Evolutionary conservation across 2,113 vertebrate genomes (phyloP), one percentile per base, ranked within the genome.

Genomic region (Myodes glareolus): DNA sequence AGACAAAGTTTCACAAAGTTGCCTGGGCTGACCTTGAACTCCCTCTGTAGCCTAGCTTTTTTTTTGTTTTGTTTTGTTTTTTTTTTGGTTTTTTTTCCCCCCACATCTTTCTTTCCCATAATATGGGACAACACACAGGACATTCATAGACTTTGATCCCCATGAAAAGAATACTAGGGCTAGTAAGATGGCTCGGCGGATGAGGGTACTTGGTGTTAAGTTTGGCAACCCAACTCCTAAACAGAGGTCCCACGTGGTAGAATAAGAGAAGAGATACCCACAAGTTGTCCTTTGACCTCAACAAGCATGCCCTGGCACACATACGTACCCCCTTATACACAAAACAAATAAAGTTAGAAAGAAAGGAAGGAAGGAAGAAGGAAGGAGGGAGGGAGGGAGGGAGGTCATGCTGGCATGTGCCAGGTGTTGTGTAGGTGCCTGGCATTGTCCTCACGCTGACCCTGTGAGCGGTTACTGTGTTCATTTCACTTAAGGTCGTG

Each of bases 41-140:
- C n/a, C 31, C 33, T 88, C 45, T 88, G 67, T 36, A 87, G 85
- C 65, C 84, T n/a, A n/a, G n/a, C n/a, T n/a, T n/a, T n/a, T n/a
- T n/a, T n/a, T n/a, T n/a, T n/a, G n/a, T n/a, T n/a, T n/a, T n/a
- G n/a, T n/a, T n/a, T n/a, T n/a, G n/a, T n/a, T n/a, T n/a, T n/a
- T n/a, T n/a, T n/a, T n/a, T n/a, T n/a, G n/a, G n/a, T n/a, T n/a
- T 39, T 45, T 4, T 31, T 0, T 3, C 1, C 2, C 77, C 7
- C 58, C 84, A 68, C 29, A 47, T 47, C 42, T 68, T 68, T 78
- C 33, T 90, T 95, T 94, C 45, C 80, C 72, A 76, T 50, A 77
- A 55, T 91, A 72, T 78, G n/a, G 42, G 31, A 12, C 42, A 14
- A 17, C 42, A 55, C 47, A 81, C 1, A 31, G 50, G 52, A 23